phyloP scores from a whole-genome alignment of 2,888 invertebrate genomes.

The Dascillus cervinus region DNA sequence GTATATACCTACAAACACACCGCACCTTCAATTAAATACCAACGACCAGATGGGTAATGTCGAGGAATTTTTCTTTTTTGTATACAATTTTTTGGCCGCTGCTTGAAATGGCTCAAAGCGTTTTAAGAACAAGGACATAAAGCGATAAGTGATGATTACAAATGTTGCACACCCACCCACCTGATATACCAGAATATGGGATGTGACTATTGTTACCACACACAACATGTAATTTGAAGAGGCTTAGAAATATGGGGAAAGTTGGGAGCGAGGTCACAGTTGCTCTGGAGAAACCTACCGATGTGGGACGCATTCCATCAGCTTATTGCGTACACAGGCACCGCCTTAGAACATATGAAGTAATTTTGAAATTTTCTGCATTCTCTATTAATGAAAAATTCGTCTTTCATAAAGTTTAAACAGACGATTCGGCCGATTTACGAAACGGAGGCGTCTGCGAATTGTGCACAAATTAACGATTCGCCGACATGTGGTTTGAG shows the following conservation, averaged over 20 bases:
- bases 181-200: conserved; percentile 15
- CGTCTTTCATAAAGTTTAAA: conserved; percentile 11
- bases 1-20: no score
- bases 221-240: conserved; percentile 22
- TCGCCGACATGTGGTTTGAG: no score
- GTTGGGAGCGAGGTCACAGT: conserved; percentile 21
- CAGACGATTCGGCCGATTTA: no score
- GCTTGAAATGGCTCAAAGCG: no score
- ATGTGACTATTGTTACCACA: conserved; percentile 19
- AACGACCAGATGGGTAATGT: no score
- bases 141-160: conserved; percentile 11
- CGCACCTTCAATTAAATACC: no score
- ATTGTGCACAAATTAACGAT: no score
- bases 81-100: no score
- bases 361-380: conserved; percentile 9
- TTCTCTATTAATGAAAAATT: conserved; percentile 1
- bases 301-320: conserved; percentile 17
- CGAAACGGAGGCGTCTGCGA: no score
- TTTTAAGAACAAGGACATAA: no score
- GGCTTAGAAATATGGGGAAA: conserved; percentile 21
- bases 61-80: no score
- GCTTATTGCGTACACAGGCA: conserved; percentile 11
- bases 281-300: conserved; percentile 11
- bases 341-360: conserved; percentile 12
- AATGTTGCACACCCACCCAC: conserved; percentile 19